Evolutionary conservation across 1,140 invertebrate species (phyloP).

Genomic region (Microplitis demolitor): DNA sequence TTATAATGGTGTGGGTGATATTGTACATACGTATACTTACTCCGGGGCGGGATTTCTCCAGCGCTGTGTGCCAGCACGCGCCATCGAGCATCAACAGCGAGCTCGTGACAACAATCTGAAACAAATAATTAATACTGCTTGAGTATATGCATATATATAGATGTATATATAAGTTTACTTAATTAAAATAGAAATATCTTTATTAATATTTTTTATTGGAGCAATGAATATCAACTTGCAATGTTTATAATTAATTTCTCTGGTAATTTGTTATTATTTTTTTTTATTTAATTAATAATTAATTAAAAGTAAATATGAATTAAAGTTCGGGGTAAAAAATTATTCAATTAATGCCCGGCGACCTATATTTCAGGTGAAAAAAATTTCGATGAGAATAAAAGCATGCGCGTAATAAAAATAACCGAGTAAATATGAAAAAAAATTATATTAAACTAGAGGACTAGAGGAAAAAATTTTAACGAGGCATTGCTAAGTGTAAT

Average conservation of each 20-base stretch:
- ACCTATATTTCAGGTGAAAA: not conserved
- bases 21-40: constrained; percentile 49
- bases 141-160: not conserved
- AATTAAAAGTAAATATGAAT: too few relatives aligned
- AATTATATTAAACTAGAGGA: too few relatives aligned
- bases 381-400: not conserved
- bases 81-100: constrained; percentile 57
- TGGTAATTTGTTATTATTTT: too few relatives aligned
- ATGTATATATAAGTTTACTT: too few relatives aligned
- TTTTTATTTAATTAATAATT: not conserved
- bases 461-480: too few relatives aligned
- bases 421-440: too few relatives aligned
- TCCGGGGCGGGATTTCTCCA: constrained; percentile 62
- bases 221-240: too few relatives aligned
- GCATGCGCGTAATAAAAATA: too few relatives aligned
- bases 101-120: constrained; percentile 48
- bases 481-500: too few relatives aligned
- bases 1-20: constrained; percentile 21
- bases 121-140: constrained; percentile 31
- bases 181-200: too few relatives aligned
- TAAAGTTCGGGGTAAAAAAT: not conserved
- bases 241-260: too few relatives aligned
- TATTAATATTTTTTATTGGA: too few relatives aligned
- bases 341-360: not conserved
- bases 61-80: constrained; percentile 61